These are phyloP conservation scores for Noctua pronuba DNA, from an alignment of 2,888 invertebrate species.

Conservation along the genomic window DNA sequence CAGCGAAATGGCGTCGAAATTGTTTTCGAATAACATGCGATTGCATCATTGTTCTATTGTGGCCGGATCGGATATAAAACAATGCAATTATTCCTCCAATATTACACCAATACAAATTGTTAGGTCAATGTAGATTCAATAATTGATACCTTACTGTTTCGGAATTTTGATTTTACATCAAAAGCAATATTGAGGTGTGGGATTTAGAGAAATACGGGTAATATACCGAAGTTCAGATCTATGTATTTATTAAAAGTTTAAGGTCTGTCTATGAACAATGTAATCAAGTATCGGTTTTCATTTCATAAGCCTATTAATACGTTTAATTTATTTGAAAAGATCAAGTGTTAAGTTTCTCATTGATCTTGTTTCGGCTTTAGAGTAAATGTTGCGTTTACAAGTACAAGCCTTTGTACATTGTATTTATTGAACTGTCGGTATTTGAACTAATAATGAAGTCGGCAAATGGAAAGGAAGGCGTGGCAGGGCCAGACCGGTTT, in stretches of 20 bases:
- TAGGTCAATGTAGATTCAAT: conserved; percentile 66
- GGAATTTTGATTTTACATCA: conserved; percentile 57
- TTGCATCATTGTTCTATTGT: conserved; percentile 76
- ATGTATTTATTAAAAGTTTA: not conserved
- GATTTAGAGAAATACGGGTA: not conserved
- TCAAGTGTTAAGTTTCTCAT: conserved; percentile 63
- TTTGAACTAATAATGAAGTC: conserved; percentile 77
- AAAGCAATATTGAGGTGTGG: conserved; percentile 16
- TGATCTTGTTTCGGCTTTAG: conserved; percentile 56
- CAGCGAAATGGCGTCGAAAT: conserved; percentile 72
- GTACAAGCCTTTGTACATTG: conserved; percentile 65
- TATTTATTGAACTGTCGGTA: conserved; percentile 69
- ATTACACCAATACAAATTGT: conserved; percentile 70
- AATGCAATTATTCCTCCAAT: conserved; percentile 74
- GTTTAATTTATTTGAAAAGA: conserved; percentile 62
- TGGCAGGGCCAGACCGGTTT: conserved; percentile 82
- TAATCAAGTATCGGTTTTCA: conserved; percentile 55
- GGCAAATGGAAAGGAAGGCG: conserved; percentile 88
- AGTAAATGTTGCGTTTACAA: conserved; percentile 67
- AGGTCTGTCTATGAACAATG: conserved; percentile 24
- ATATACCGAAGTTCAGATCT: not conserved
- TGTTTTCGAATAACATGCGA: conserved; percentile 74
- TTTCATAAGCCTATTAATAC: conserved; percentile 57
- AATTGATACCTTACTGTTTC: conserved; percentile 62
- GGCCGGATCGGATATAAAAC: conserved; percentile 73